phyloP scores from a whole-genome alignment of 2,113 vertebrate species.

The Aptenodytes patagonicus region DNA sequence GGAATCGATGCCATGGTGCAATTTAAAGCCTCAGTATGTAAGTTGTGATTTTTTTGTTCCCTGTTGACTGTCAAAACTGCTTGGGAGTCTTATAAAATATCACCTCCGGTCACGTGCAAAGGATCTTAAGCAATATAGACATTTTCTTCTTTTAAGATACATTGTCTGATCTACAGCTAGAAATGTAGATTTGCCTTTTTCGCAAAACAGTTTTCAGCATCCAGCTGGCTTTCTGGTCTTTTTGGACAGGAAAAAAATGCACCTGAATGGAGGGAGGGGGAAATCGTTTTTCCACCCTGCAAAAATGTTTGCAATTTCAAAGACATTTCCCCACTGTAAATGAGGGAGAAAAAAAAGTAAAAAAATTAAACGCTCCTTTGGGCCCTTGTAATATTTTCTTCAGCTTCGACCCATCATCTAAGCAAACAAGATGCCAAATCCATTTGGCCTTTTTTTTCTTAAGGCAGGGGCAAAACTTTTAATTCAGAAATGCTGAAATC shows the following conservation, averaged over 20 bases:
- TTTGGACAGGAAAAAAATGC: neutral
- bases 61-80: neutral
- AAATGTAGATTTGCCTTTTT: neutral
- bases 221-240: conserved; percentile 8
- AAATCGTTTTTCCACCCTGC: neutral
- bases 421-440: neutral
- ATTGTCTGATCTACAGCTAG: neutral
- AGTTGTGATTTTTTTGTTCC: neutral
- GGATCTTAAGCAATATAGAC: neutral
- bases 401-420: neutral
- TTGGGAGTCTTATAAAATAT: neutral
- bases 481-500: neutral
- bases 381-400: neutral
- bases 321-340: neutral
- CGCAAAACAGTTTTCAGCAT: conserved; percentile 16
- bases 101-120: neutral
- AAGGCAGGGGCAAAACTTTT: neutral
- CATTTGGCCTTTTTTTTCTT: neutral
- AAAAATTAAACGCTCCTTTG: neutral
- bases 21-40: neutral
- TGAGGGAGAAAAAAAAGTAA: neutral
- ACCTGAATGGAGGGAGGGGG: neutral
- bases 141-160: neutral
- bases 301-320: neutral
- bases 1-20: accelerated